Conservation (phyloP, 2,888 invertebrate genomes). For the Xiphydria camelus region DNA sequence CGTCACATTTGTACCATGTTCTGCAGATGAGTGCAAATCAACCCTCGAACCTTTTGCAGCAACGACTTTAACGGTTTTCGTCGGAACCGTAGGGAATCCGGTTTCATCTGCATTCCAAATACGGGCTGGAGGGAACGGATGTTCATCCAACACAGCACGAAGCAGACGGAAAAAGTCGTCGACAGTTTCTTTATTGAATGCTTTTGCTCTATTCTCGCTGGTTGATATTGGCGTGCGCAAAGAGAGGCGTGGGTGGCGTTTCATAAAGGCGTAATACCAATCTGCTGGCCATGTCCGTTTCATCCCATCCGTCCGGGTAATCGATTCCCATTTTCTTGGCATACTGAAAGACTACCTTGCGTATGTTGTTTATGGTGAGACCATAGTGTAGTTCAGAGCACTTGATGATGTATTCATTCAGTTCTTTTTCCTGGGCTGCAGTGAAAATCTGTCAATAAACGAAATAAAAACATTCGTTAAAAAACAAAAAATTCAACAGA, state of each 20-base stretch:
- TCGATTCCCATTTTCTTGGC: slow-evolving; percentile 14
- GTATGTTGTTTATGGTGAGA: slow-evolving; percentile 20
- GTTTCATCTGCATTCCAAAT: background rate
- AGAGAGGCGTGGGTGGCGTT: slow-evolving; percentile 1
- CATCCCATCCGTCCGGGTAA: slow-evolving; percentile 18
- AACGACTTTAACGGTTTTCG: slow-evolving; percentile 12
- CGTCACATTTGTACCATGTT: slow-evolving; percentile 38
- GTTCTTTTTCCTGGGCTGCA: slow-evolving; percentile 20
- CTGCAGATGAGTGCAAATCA: slow-evolving; percentile 25
- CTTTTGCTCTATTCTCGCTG: slow-evolving; percentile 2
- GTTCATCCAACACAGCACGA: slow-evolving; percentile 4
- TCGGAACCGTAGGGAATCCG: no score
- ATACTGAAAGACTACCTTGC: slow-evolving; percentile 23
- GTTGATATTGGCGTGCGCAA: slow-evolving; percentile 4
- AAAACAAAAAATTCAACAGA: no score
- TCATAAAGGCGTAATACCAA: slow-evolving; percentile 4
- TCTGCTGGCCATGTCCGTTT: slow-evolving; percentile 18
- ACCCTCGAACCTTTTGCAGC: slow-evolving; percentile 33
- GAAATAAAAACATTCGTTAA: no score
- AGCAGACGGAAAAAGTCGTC: no score
- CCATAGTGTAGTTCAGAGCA: slow-evolving; percentile 29
- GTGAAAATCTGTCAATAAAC: slow-evolving; percentile 25
- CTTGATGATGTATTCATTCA: slow-evolving; percentile 22
- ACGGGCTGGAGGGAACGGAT: background rate
- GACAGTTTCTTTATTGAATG: no score